These are phyloP conservation scores for Eptesicus fuscus DNA, from an alignment of 2,113 vertebrate species.

Conservation along the genomic window DNA sequence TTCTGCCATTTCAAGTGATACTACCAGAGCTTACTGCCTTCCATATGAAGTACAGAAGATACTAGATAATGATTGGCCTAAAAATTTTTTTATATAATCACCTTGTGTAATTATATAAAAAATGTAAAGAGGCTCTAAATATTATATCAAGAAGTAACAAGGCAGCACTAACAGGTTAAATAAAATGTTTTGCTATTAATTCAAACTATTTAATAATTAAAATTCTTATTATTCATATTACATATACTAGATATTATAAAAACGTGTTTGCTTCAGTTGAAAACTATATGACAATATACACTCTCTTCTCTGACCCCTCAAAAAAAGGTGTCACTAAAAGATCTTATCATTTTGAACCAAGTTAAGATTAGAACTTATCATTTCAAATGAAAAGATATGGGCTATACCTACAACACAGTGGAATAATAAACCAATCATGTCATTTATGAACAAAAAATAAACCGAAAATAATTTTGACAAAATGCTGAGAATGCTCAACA, in stretches of 20 bases:
- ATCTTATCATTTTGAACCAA: constrained; percentile 1
- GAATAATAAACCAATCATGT: constrained; percentile 1
- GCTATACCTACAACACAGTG: not conserved
- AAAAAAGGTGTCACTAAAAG: not conserved
- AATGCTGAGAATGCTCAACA: not conserved
- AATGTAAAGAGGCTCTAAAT: not conserved
- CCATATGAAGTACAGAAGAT: not conserved
- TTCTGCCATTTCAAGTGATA: not conserved
- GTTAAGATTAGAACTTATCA: constrained; percentile 43
- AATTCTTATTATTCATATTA: not conserved
- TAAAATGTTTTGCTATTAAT: not conserved
- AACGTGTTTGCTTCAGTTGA: not conserved
- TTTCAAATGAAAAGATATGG: constrained; percentile 41
- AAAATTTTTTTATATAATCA: not conserved
- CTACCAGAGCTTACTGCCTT: not conserved
- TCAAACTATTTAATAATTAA: constrained; percentile 27
- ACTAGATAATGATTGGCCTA: not conserved
- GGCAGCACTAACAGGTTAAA: not conserved
- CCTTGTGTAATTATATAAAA: not conserved
- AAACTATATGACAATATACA: not conserved
- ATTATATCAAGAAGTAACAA: not conserved
- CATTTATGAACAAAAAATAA: not conserved
- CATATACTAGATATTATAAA: not conserved
- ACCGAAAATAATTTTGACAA: not conserved
- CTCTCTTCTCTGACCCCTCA: not conserved